Conservation (phyloP, 2,113 vertebrate genomes). For the Bubo bubo region DNA sequence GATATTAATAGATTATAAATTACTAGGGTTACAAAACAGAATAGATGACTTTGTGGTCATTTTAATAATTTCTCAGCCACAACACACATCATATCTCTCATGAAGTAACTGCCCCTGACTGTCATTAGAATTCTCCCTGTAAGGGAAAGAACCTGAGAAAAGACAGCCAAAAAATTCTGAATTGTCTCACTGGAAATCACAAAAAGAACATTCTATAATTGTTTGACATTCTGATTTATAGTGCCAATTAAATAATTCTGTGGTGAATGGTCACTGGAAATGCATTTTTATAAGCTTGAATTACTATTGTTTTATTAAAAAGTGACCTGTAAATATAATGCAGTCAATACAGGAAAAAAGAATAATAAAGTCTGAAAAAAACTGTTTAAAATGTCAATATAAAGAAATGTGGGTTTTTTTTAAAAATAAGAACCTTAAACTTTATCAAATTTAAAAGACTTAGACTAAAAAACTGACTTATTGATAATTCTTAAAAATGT, state of each 20-base stretch:
- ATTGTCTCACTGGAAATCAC: background rate
- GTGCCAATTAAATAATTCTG: background rate
- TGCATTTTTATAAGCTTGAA: background rate
- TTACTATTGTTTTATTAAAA: background rate
- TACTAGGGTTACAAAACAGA: background rate
- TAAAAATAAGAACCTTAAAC: background rate
- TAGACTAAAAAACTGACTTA: background rate
- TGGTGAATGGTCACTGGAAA: background rate
- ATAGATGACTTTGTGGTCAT: background rate
- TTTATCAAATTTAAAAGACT: background rate
- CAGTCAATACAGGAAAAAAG: background rate
- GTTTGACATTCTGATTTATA: background rate
- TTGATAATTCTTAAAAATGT: background rate
- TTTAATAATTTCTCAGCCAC: background rate
- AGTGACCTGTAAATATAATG: background rate
- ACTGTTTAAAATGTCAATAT: background rate
- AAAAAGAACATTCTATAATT: background rate
- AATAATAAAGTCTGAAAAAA: background rate
- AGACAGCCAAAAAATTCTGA: background rate
- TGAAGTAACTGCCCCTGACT: background rate
- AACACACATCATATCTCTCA: background rate
- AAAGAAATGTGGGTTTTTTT: background rate
- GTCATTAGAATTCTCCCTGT: background rate
- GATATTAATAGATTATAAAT: background rate
- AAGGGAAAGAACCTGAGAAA: background rate